Conservation (phyloP, 2,888 invertebrate species). For the Mesochorus sp. region DNA sequence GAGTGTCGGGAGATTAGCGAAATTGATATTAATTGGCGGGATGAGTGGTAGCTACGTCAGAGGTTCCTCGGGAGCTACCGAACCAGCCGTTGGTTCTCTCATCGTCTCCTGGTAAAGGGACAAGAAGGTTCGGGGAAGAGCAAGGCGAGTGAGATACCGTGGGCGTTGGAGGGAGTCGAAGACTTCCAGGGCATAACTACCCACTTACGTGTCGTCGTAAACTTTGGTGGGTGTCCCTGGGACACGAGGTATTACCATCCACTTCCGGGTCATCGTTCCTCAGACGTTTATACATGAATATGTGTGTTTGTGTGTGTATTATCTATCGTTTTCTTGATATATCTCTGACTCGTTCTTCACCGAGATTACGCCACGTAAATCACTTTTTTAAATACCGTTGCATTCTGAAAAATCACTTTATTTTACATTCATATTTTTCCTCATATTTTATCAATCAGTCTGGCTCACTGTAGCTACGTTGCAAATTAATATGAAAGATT, state of each 20-base stretch:
- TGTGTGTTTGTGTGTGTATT: neutral
- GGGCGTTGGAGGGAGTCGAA: neutral
- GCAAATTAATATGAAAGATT: too few relatives aligned
- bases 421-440: neutral
- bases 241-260: constrained; percentile 43
- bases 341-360: neutral
- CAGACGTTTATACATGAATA: neutral
- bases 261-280: constrained; percentile 30
- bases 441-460: too few relatives aligned
- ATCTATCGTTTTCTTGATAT: neutral
- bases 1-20: constrained; percentile 49
- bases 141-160: neutral
- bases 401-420: neutral
- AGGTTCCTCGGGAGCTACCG: constrained; percentile 21
- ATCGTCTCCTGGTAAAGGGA: neutral
- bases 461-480: too few relatives aligned
- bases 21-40: constrained; percentile 63
- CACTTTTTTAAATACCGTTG: neutral
- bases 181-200: constrained; percentile 52
- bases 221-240: constrained; percentile 43
- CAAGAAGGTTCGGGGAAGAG: constrained; percentile 14
- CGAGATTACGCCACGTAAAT: neutral
- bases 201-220: constrained; percentile 57
- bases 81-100: constrained; percentile 11
- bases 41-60: constrained; percentile 51